phyloP scores from a whole-genome alignment of 2,113 vertebrate species.

The Pygoscelis antarcticus region DNA sequence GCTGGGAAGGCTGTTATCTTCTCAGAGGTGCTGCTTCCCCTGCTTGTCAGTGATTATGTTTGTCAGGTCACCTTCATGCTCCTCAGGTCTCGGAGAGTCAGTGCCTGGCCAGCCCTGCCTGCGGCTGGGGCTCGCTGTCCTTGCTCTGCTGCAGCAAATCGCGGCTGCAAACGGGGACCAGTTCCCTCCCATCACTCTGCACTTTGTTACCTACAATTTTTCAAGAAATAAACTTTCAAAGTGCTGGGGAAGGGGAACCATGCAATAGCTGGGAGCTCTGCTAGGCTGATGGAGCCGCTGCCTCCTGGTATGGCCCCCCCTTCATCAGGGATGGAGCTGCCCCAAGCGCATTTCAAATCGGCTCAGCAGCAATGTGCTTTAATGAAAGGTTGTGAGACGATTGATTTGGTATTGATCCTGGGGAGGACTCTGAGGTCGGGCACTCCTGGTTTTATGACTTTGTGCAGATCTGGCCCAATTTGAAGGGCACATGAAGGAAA shows the following conservation, averaged over 20 bases:
- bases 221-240: neutral
- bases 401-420: neutral
- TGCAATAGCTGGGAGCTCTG: neutral
- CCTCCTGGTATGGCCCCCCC: neutral
- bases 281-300: neutral
- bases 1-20: neutral
- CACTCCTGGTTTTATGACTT: neutral
- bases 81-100: neutral
- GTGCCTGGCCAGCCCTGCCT: neutral
- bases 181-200: neutral
- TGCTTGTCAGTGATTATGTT: too few relatives aligned
- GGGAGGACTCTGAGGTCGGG: neutral
- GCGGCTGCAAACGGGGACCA: fast-evolving
- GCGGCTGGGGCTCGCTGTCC: neutral
- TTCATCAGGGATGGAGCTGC: neutral
- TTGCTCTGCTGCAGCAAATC: too few relatives aligned
- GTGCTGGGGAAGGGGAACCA: neutral
- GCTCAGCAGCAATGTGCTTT: neutral
- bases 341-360: fast-evolving
- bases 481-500: neutral
- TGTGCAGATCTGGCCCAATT: neutral
- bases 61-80: neutral
- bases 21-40: neutral
- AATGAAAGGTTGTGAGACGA: neutral
- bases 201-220: fast-evolving